These are phyloP conservation scores for Lasioglossum leucozonium DNA, from an alignment of 2,888 invertebrate species.

Conservation along the genomic window DNA sequence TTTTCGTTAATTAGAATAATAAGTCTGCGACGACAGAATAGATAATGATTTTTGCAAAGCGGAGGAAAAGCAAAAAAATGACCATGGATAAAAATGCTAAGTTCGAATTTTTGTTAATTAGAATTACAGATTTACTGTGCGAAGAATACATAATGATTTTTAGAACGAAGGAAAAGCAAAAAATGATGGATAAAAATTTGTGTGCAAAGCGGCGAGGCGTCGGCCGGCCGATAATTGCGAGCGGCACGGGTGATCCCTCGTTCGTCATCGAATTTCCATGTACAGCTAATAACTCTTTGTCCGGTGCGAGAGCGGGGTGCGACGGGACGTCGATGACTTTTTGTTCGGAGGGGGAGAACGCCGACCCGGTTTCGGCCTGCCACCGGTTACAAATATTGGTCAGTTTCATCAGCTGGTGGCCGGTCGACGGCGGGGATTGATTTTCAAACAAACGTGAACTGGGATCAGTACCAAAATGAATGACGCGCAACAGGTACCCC, in stretches of 20 bases:
- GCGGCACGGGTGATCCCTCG: neutral
- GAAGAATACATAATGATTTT: neutral
- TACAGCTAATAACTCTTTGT: conserved; percentile 10
- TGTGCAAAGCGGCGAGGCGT: neutral
- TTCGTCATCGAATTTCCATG: conserved; percentile 16
- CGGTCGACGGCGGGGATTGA: conserved; percentile 55
- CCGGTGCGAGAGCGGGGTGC: neutral
- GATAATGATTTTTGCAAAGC: too few species aligned
- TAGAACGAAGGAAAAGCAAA: neutral
- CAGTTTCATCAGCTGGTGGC: conserved; percentile 62
- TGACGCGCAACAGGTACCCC: conserved; percentile 79
- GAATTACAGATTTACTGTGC: too few species aligned
- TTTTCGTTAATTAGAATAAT: too few species aligned
- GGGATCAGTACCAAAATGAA: conserved; percentile 80
- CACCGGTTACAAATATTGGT: conserved; percentile 60
- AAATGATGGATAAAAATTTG: neutral
- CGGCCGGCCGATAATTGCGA: neutral
- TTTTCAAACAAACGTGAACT: conserved; percentile 74
- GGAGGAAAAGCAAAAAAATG: too few species aligned
- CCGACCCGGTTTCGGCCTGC: conserved; percentile 3
- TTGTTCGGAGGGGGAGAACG: neutral
- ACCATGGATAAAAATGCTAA: too few species aligned
- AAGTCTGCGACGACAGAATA: too few species aligned
- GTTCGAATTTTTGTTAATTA: too few species aligned
- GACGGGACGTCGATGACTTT: conserved; percentile 9